phyloP scores from a whole-genome alignment of 2,888 invertebrate genomes.

The Protodeltote pygarga region DNA sequence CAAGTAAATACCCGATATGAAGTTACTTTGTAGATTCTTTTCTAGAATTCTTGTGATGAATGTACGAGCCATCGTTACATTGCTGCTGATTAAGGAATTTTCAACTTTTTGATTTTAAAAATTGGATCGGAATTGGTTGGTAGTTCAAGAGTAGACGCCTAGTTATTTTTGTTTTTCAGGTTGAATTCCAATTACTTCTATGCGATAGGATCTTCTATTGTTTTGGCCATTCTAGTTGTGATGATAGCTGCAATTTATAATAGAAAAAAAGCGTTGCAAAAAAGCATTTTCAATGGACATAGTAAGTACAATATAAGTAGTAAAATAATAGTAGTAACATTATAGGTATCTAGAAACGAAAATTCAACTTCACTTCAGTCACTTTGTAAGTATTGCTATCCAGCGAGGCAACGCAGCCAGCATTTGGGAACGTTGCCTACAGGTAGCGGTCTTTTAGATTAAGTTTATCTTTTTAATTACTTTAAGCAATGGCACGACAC shows the following conservation, averaged over 20 bases:
- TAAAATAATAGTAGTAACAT: too few species aligned
- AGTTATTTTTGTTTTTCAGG: slow-evolving; percentile 2
- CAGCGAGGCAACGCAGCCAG: too few species aligned
- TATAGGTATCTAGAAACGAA: too few species aligned
- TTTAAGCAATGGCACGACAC: too few species aligned
- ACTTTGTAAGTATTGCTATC: too few species aligned
- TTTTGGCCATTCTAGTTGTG: slow-evolving; percentile 8
- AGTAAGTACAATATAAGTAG: slow-evolving; percentile 7
- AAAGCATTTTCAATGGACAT: slow-evolving; percentile 14
- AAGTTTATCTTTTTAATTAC: too few species aligned
- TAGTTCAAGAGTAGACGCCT: neutral
- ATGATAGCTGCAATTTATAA: slow-evolving; percentile 2
- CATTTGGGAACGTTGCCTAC: too few species aligned
- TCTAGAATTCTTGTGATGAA: too few species aligned
- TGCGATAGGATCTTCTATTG: slow-evolving; percentile 9
- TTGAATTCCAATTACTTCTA: slow-evolving; percentile 23
- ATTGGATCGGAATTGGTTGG: neutral
- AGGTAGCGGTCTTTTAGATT: too few species aligned
- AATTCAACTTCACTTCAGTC: too few species aligned
- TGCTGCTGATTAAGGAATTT: neutral
- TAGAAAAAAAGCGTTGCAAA: slow-evolving; percentile 4
- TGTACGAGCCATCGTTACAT: neutral
- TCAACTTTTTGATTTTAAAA: neutral
- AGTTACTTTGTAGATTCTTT: too few species aligned
- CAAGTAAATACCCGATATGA: too few species aligned